Evolutionary conservation across 2,113 vertebrate genomes (phyloP), one percentile per base, ranked within the genome.

Genomic region (Corapipo altera): DNA sequence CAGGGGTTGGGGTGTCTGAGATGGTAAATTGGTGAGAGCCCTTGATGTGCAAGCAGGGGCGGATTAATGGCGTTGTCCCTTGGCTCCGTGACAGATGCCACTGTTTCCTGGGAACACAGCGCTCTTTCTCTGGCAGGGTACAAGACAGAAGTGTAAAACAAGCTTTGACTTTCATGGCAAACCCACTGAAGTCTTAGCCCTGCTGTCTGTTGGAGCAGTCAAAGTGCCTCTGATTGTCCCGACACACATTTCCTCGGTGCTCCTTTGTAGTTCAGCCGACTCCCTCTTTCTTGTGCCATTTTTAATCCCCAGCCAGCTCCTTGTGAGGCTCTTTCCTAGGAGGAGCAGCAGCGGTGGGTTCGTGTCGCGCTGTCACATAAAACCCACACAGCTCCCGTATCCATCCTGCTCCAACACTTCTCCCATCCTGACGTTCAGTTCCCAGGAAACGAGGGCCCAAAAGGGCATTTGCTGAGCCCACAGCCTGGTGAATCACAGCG

Each of bases 201-300:
- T 49, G 82, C 85, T 71, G 74, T 11, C 51, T 49, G 51, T 44
- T 55, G 88, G 37, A 57, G 65, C 70, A 44, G 35, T 26, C 28
- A 11, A 54, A 71, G 4, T 46, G 4, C 81, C 52, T 65, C 8
- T 15, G 15, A 4, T 59, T 43, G n/a, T 78, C 80, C 76, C 7
- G 0, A n/a, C 0, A 0, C 43, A 6, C 5, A 2, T 62, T 73
- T 84, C 71, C 32, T 44, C 4, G 57, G 7, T 39, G 52, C 11
- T 74, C 7, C 65, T 89, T 35, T 74, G 84, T 26, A 7, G 19
- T 12, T 54, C 32, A 24, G 49, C 18, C 2, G 8, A 1, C 35
- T 58, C 44, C 65, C 33, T 35, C 22, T 59, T 35, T 5, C 14
- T 22, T 33, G 12, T 3, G 43, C 55, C 27, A 0, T 11, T 54